Conservation (phyloP, 2,888 invertebrate genomes). For the Acholoe squamosa region DNA sequence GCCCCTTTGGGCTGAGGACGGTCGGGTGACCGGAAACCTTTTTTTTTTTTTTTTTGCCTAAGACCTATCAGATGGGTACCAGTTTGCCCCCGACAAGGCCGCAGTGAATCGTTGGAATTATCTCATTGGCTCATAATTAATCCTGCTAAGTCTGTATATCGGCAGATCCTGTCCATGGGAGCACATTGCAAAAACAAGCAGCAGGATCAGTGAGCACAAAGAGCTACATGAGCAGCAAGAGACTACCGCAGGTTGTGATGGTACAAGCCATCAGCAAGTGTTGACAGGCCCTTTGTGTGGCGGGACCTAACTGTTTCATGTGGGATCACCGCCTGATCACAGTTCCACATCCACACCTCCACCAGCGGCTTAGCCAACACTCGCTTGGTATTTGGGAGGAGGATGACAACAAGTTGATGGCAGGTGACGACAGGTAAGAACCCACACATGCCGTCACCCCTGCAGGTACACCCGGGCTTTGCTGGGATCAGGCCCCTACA, state of each 20-base stretch:
- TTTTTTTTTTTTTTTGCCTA: too few relatives aligned
- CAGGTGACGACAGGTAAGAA: conserved; percentile 13
- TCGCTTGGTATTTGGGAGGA: neutral
- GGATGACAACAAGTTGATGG: conserved; percentile 17
- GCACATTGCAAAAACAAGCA: conserved; percentile 56
- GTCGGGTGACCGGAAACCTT: too few relatives aligned
- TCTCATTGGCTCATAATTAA: too few relatives aligned
- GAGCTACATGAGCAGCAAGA: neutral
- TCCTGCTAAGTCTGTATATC: too few relatives aligned
- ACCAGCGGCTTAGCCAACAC: neutral
- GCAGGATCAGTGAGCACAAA: conserved; percentile 2
- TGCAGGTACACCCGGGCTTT: neutral
- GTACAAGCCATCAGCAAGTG: neutral
- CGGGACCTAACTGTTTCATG: neutral
- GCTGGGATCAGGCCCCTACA: neutral
- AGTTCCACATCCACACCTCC: neutral
- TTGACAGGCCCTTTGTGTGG: conserved; percentile 43
- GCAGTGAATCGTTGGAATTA: too few relatives aligned
- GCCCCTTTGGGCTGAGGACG: too few relatives aligned
- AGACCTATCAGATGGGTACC: too few relatives aligned
- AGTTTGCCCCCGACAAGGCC: too few relatives aligned
- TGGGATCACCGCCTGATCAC: neutral
- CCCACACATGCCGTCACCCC: neutral
- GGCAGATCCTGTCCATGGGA: neutral
- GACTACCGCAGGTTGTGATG: neutral